Evolutionary conservation across 2,113 vertebrate genomes (phyloP).

Genomic region (Eidolon helvum): DNA sequence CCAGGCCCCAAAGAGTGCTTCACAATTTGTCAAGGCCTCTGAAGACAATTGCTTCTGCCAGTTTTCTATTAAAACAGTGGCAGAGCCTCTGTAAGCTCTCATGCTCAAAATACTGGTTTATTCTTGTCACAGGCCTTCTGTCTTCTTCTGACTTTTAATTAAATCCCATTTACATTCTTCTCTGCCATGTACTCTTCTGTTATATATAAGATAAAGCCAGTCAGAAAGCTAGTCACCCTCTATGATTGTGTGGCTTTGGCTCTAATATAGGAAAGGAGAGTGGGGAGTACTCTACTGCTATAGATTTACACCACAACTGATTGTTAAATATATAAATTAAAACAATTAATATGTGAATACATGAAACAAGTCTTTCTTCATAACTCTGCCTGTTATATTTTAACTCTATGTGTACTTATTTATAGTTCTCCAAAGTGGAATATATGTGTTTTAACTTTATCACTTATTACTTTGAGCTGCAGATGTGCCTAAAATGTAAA

Average conservation of each 20-base stretch:
- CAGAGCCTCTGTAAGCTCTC: constrained; percentile 61
- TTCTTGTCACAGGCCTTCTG: constrained; percentile 65
- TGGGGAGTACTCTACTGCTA: not conserved
- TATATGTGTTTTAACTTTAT: not conserved
- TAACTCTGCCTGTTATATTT: not conserved
- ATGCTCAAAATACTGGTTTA: constrained; percentile 77
- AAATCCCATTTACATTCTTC: constrained; percentile 55
- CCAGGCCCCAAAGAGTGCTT: not conserved
- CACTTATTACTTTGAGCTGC: not conserved
- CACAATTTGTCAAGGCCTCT: constrained; percentile 50
- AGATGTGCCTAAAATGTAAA: not conserved
- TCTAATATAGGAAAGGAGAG: not conserved
- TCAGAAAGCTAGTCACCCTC: not conserved
- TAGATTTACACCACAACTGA: not conserved
- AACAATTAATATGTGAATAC: not conserved
- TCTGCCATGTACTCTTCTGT: constrained; percentile 43
- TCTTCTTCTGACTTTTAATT: constrained; percentile 71
- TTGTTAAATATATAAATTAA: constrained; percentile 12
- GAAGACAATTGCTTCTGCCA: constrained; percentile 47
- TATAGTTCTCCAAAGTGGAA: not conserved
- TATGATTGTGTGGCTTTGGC: not conserved
- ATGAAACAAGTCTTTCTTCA: not conserved
- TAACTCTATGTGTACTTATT: not conserved
- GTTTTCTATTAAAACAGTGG: constrained; percentile 54
- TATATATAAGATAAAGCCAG: constrained; percentile 60